These are phyloP conservation scores for Scaptomyza graminum DNA, from an alignment of 1,140 invertebrate species.

Conservation along the genomic window DNA sequence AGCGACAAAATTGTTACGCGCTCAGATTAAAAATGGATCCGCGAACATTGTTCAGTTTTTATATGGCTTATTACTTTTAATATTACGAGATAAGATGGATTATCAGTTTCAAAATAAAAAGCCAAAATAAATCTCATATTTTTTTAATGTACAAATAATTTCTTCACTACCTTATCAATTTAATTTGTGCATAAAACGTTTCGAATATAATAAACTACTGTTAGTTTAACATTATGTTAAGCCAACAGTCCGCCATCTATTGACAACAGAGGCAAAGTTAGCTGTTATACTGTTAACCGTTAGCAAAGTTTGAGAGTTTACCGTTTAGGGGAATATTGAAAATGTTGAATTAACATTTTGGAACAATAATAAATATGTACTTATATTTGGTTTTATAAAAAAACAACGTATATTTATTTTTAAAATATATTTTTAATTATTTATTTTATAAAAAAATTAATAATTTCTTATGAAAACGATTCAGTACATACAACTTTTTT, in stretches of 20 bases:
- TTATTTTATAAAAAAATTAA: background rate
- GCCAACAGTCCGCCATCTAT: constrained; percentile 6
- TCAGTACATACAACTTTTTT: background rate
- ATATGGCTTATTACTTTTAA: background rate
- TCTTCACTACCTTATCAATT: background rate
- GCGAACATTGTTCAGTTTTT: constrained; percentile 1
- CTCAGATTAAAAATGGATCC: background rate
- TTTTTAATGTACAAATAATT: background rate
- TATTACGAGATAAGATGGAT: background rate
- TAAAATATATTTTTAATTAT: background rate
- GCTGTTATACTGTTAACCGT: constrained; percentile 61
- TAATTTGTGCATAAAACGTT: background rate
- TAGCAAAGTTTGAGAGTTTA: constrained; percentile 61
- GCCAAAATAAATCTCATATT: background rate
- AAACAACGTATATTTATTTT: background rate
- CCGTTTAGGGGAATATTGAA: constrained; percentile 18
- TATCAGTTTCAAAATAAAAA: background rate
- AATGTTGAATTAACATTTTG: constrained; percentile 28
- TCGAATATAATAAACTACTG: background rate
- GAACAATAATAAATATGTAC: too few relatives aligned
- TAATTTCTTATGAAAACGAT: too few relatives aligned
- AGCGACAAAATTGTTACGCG: constrained; percentile 28
- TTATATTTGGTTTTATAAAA: too few relatives aligned
- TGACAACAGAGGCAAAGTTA: constrained; percentile 3
- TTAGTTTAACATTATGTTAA: constrained; percentile 22